Base-by-base conservation (phyloP, 2,888 invertebrate species). In the Nysson spinosus region DNA sequence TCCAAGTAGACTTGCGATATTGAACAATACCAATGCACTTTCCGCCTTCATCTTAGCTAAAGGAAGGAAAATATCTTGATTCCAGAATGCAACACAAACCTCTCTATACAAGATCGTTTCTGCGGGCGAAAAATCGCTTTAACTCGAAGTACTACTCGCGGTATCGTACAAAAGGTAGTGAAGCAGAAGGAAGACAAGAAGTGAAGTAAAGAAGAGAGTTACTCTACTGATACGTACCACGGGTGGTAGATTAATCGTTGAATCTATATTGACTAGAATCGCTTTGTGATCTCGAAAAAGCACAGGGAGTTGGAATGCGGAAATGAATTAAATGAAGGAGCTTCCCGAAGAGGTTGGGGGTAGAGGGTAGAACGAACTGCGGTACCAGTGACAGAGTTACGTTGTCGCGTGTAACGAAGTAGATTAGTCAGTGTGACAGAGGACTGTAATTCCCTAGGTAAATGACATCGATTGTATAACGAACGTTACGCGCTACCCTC, bases 341-440 rank as follows among this genome's bases (percentile, higher is more conserved):
- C 40, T 46, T 37, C 22, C 19, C 9, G 63, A 28, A 26, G 39
- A 51, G 40, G 51, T 50, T 39, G 60, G 49, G 52, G 39, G 30
- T 66, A 63, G 52, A 62, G 46, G 62, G 37, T 49, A 65, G 66
- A 55, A 63, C 57, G 58, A 54, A 47, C 55, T 72, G 75, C 71
- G 80, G 75, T 75, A 65, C 75, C 75, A 74, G 80, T 84, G 83
- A 84, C 82, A 77, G 80, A 84, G 83, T 77, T 78, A 76, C 78
- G 77, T 82, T 83, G 82, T 84, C 83, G 79, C 69, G 70, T 76
- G 80, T 85, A 85, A 85, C 82, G 83, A 83, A 84, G 81, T 80
- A 80, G 80, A 83, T 85, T 85, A 85, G 81, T 85, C 79, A 82
- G 80, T 72, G 79, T 84, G 83, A 85, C 81, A 77, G 81, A 85